These are phyloP conservation scores for Diuraphis noxia DNA, from an alignment of 1,140 invertebrate genomes.

Conservation along the genomic window DNA sequence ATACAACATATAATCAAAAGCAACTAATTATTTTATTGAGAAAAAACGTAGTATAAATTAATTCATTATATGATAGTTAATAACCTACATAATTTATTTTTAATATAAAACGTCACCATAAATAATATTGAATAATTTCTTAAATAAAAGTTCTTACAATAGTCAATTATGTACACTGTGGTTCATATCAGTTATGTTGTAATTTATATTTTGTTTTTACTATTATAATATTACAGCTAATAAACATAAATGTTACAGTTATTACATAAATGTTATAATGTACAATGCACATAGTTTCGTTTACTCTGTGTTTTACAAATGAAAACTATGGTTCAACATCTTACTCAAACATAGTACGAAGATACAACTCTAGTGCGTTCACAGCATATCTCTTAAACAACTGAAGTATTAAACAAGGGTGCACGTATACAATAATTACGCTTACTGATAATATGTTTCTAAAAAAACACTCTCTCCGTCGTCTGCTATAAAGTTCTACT, in stretches of 20 bases:
- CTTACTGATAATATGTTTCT: constrained; percentile 12
- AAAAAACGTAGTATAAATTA: not conserved
- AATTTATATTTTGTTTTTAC: not conserved
- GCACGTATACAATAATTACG: constrained; percentile 16
- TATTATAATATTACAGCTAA: not conserved
- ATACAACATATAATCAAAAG: not conserved
- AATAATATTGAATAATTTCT: not conserved
- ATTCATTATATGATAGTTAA: not conserved
- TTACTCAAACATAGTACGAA: not conserved
- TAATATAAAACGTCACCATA: not conserved
- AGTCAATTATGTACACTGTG: not conserved
- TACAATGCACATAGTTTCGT: not conserved
- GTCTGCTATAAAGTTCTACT: not conserved
- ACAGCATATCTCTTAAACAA: not conserved
- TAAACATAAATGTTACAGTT: not conserved
- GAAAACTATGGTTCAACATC: not conserved
- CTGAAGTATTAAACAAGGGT: not conserved
- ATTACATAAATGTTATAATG: not conserved
- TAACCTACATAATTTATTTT: not conserved
- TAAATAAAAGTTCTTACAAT: not conserved
- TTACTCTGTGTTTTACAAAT: not conserved
- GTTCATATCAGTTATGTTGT: not conserved
- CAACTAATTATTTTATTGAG: not conserved
- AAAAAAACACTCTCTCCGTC: not conserved
- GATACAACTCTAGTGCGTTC: not conserved